Conservation (phyloP, 2,113 vertebrate species). For the Notarius quadriscutis region DNA sequence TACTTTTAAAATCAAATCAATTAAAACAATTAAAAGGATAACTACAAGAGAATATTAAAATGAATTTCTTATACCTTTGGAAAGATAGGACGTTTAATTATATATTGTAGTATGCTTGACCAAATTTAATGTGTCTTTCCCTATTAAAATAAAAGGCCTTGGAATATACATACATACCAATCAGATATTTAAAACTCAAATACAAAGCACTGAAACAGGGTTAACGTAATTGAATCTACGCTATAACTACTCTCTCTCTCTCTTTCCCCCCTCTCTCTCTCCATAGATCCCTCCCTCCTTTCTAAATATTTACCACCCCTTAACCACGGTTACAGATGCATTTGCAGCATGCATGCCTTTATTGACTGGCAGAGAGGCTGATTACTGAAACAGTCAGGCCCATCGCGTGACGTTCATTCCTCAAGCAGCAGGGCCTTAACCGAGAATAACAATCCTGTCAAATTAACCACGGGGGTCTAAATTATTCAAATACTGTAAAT, state of each 20-base stretch:
- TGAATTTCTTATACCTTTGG: background rate
- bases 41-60: background rate
- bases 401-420: constrained; percentile 84
- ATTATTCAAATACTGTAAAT: constrained; percentile 99
- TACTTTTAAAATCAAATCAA: background rate
- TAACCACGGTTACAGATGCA: constrained; percentile 57
- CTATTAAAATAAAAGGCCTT: background rate
- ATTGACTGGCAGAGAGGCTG: constrained; percentile 88
- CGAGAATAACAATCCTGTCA: constrained; percentile 98
- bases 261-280: background rate
- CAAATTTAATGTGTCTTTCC: background rate
- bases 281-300: constrained; percentile 25
- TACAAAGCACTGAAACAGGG: background rate
- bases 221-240: constrained; percentile 29
- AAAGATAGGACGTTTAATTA: background rate
- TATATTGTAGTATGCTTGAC: background rate
- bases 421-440: constrained; percentile 87
- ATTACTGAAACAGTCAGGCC: constrained; percentile 78
- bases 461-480: constrained; percentile 90
- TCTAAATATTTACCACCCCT: constrained; percentile 56
- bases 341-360: constrained; percentile 58
- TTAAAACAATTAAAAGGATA: background rate
- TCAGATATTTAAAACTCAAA: background rate
- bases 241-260: constrained; percentile 14
- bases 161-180: background rate